Percentiles rank a stretch among this genome's conserved stretches.
Evolutionary conservation across 2,113 vertebrate species (phyloP).

Genomic region (Mesitornis unicolor): DNA sequence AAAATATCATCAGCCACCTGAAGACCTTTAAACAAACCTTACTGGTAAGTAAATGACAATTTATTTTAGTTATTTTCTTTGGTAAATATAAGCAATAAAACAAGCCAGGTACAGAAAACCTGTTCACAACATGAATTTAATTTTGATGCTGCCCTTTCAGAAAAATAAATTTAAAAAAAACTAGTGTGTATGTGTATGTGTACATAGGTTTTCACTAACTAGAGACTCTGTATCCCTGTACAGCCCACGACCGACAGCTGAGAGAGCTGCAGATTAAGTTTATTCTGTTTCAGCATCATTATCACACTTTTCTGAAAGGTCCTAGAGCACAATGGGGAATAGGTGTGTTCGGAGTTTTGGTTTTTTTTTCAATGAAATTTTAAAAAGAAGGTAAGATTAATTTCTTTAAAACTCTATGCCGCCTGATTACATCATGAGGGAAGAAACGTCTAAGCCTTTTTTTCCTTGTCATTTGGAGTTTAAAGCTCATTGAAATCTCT

Average conservation of each 20-base stretch:
- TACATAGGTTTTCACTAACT: neutral
- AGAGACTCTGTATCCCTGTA: neutral
- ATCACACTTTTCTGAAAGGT: neutral
- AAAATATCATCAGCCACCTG: neutral
- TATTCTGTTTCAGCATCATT: neutral
- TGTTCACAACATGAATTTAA: neutral
- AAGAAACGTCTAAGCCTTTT: neutral
- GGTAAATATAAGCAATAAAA: neutral
- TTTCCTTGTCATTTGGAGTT: neutral
- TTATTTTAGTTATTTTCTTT: neutral
- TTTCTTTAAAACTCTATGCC: neutral
- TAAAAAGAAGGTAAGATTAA: neutral
- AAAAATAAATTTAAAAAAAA: neutral
- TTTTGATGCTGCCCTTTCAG: neutral
- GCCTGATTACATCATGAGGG: neutral
- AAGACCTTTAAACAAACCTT: neutral
- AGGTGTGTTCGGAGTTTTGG: neutral
- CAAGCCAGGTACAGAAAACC: neutral
- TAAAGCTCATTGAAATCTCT: neutral
- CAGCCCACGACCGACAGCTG: neutral
- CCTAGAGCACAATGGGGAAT: neutral
- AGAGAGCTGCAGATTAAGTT: neutral
- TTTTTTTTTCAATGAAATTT: neutral
- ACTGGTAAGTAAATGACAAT: neutral
- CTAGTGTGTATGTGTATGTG: too few species aligned